Base-by-base conservation (phyloP, 2,888 invertebrate genomes). In the Spodoptera exigua region DNA sequence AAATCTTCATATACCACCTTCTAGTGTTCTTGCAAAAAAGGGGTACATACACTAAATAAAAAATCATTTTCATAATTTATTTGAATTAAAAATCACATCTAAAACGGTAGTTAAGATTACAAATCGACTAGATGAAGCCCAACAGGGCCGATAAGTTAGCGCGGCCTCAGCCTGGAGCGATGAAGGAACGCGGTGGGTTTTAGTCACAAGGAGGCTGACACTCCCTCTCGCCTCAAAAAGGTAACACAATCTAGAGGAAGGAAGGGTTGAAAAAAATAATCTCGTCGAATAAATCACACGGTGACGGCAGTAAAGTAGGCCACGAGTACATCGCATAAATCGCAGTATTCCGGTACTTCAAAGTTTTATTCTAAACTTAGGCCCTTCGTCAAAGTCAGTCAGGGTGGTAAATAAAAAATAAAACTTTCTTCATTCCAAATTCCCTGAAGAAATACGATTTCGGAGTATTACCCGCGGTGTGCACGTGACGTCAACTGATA, bases 341-440 rank as follows among this genome's bases (percentile, higher is more conserved):
- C 79, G 80, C 73, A 64, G 60, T 77, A 78, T 83, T 80, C 76
- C 78, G 78, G 77, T 76, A 64, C 79, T 74, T 61, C 74, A 80
- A 83, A 85, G 81, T 87, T 86, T 84, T 85, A 84, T 85, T 85
- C 81, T 79, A 85, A 89, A 90, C 86, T 89, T 83, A 78, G 79
- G 78, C 84, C 90, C 89, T 89, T 83, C 90, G 87, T 91, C 90
- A 91, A 89, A 90, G 87, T 89, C 89, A 84, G 76, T 81, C 63
- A 64, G 77, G 68, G 81, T 70, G 82, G 87, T 86, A 88, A 89
- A 89, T 89, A 89, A 89, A 88, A 88, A 89, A 90, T 65, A 56
- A 86, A 79, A 88, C 86, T 84, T 75, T 53, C 54, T 70, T 63
- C 66, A 61, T 53, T 70, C 45, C 68, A 74, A 78, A 80, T 74